These are phyloP conservation scores for Ochropleura leucogaster DNA, from an alignment of 2,888 invertebrate species.

Conservation along the genomic window DNA sequence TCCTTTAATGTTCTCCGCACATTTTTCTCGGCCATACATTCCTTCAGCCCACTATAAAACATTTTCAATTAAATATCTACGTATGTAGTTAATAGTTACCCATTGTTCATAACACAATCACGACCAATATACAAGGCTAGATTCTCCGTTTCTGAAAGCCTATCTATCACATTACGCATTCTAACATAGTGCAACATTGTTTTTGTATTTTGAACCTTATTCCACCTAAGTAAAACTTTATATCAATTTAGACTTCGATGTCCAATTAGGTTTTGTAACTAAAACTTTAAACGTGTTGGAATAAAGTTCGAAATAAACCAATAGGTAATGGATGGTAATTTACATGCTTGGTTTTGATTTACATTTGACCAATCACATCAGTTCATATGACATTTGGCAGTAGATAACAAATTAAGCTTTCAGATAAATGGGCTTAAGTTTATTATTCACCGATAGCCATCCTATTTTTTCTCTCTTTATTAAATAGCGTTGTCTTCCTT, in stretches of 20 bases:
- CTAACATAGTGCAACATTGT: not conserved
- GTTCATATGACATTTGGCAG: conserved; percentile 2
- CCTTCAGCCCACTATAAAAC: conserved; percentile 4
- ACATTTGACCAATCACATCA: not conserved
- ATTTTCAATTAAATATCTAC: conserved; percentile 32
- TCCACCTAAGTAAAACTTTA: not conserved
- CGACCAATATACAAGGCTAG: conserved; percentile 37
- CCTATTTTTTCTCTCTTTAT: conserved; percentile 9
- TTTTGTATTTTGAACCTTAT: not conserved
- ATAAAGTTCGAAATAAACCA: not conserved
- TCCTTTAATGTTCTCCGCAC: not conserved
- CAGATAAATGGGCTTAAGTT: conserved; percentile 7
- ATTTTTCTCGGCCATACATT: conserved; percentile 21
- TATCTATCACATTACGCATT: not conserved
- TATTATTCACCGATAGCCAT: conserved; percentile 33
- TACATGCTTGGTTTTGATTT: not conserved
- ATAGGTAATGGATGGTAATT: not conserved
- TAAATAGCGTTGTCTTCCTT: conserved; percentile 10
- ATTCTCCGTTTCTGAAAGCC: conserved; percentile 18
- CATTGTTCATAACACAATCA: conserved; percentile 24
- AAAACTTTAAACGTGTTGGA: not conserved
- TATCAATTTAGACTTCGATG: not conserved
- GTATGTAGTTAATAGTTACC: conserved; percentile 27
- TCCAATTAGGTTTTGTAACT: not conserved
- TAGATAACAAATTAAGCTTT: conserved; percentile 13